Evolutionary conservation across 2,113 vertebrate species (phyloP).

Genomic region (Meriones unguiculatus): DNA sequence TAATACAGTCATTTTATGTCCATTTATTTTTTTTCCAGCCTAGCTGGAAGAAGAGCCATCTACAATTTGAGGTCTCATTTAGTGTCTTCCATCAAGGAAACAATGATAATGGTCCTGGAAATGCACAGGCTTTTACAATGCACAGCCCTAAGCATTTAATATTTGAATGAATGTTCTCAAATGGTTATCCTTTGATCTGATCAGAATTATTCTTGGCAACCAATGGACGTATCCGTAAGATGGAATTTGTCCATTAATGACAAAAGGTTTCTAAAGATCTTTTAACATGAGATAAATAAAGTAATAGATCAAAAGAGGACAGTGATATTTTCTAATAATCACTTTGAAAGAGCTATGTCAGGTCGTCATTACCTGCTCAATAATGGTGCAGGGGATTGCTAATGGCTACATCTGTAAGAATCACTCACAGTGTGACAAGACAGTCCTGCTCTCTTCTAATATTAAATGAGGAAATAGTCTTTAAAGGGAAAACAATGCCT

Average conservation of each 20-base stretch:
- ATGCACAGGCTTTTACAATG: slow-evolving; percentile 61
- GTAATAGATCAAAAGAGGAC: slow-evolving; percentile 73
- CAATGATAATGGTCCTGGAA: slow-evolving; percentile 57
- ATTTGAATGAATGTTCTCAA: slow-evolving; percentile 72
- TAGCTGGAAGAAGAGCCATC: slow-evolving; percentile 17
- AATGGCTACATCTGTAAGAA: slow-evolving; percentile 61
- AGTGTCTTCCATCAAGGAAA: slow-evolving; percentile 63
- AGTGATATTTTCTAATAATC: slow-evolving; percentile 77
- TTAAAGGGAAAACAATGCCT: slow-evolving; percentile 62
- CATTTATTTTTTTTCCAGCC: slow-evolving; percentile 36
- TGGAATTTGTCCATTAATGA: slow-evolving; percentile 77
- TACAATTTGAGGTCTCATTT: slow-evolving; percentile 58
- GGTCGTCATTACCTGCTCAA: slow-evolving; percentile 63
- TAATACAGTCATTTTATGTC: slow-evolving; percentile 50
- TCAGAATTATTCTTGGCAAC: slow-evolving; percentile 75
- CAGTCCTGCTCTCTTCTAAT: slow-evolving; percentile 6
- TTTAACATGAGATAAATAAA: slow-evolving; percentile 77
- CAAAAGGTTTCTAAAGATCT: slow-evolving; percentile 76
- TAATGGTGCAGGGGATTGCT: slow-evolving; percentile 55
- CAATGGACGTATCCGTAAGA: slow-evolving; percentile 78
- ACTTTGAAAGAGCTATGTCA: slow-evolving; percentile 65
- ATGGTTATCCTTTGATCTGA: slow-evolving; percentile 73
- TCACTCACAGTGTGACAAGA: slow-evolving; percentile 49
- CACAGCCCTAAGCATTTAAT: slow-evolving; percentile 68
- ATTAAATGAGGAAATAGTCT: slow-evolving; percentile 63